Evolutionary conservation across 2,797 vertebrate species (phyloP).

Genomic region (Sebastes variabilis): DNA sequence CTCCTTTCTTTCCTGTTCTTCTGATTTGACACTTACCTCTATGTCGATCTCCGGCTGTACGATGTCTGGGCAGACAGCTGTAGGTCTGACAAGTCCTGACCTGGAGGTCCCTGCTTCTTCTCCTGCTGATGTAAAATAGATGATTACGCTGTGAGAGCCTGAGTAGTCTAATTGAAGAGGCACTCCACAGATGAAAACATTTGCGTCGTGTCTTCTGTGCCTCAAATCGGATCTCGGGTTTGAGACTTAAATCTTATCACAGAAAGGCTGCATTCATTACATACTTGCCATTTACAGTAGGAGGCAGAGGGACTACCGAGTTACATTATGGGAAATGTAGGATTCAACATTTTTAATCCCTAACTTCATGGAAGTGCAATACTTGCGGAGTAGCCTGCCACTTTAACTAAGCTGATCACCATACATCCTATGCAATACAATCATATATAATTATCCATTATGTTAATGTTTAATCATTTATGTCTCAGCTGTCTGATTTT

Average conservation of each 20-base stretch:
- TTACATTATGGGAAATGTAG: neutral
- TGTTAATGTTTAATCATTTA: neutral
- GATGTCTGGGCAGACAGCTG: conserved; percentile 45
- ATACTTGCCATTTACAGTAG: neutral
- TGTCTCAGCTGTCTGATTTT: neutral
- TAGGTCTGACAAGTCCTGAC: conserved; percentile 22
- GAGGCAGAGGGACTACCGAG: neutral
- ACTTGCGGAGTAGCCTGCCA: neutral
- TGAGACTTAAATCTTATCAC: neutral
- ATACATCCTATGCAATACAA: neutral
- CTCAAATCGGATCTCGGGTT: neutral
- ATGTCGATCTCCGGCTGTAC: conserved; percentile 77
- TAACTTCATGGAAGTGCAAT: neutral
- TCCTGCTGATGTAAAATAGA: conserved; percentile 52
- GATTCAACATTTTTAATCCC: neutral
- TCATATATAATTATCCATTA: neutral
- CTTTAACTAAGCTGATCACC: neutral
- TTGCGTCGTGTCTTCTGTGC: neutral
- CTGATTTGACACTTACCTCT: conserved; percentile 69
- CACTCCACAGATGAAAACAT: neutral
- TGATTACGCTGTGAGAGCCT: neutral
- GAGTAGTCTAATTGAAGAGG: neutral
- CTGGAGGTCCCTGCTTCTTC: conserved; percentile 42
- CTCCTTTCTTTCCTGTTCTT: neutral
- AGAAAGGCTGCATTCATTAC: neutral